These are phyloP conservation scores for Cerceris ruficornis DNA, from an alignment of 2,888 invertebrate genomes.

Conservation along the genomic window DNA sequence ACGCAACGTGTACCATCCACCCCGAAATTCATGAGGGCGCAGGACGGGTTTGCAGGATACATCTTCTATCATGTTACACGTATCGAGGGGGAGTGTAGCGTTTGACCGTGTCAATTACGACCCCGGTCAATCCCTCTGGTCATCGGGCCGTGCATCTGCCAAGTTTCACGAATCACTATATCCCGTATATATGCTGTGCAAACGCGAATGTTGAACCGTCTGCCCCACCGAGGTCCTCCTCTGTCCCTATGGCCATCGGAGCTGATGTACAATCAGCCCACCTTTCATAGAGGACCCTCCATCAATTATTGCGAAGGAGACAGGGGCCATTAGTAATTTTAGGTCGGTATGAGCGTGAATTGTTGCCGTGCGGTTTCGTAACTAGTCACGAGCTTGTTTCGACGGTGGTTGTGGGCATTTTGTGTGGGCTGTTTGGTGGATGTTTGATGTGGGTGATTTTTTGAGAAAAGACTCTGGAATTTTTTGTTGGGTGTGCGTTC, in stretches of 20 bases:
- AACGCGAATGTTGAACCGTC: constrained; percentile 53
- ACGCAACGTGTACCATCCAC: constrained; percentile 8
- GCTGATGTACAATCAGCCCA: constrained; percentile 64
- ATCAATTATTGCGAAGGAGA: constrained; percentile 57
- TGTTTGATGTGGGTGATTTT: too few relatives aligned
- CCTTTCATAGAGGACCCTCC: constrained; percentile 58
- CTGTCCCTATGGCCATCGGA: constrained; percentile 29
- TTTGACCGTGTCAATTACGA: constrained; percentile 68
- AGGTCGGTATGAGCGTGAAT: neutral
- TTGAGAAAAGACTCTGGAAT: too few relatives aligned
- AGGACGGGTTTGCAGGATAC: constrained; percentile 35
- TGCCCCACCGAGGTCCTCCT: constrained; percentile 14
- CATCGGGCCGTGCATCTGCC: constrained; percentile 61
- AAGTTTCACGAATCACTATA: constrained; percentile 62
- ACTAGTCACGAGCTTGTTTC: neutral
- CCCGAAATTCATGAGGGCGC: constrained; percentile 50
- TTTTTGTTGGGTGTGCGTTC: too few relatives aligned
- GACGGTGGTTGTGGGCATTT: neutral
- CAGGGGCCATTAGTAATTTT: neutral
- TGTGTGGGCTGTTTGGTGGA: too few relatives aligned
- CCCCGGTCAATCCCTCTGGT: constrained; percentile 62
- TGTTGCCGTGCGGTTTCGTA: neutral
- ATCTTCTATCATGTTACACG: constrained; percentile 63
- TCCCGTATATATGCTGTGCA: constrained; percentile 43
- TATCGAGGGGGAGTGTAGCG: constrained; percentile 63